Evolutionary conservation across 2,888 invertebrate genomes (phyloP), one percentile per base, ranked within the genome.

Genomic region (Morinoia aosen): DNA sequence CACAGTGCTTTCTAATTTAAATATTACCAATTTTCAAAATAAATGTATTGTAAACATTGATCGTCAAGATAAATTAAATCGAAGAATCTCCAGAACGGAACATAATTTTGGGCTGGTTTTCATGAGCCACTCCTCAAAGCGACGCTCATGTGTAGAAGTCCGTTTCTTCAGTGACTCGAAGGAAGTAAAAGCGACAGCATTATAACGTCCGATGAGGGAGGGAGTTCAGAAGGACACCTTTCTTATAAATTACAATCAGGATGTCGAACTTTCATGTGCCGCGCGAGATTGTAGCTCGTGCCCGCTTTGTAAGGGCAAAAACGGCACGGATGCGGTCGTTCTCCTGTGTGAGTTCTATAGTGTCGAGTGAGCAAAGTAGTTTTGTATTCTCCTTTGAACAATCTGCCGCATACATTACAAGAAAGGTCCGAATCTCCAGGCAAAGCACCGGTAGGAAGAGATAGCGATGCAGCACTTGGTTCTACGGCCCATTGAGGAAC

Each of bases 271-370:
- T 94, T 96, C 57, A 96, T 95, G 56, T 96, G 96, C 19, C 96
- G 95, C 61, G 96, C 95, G 61, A 96, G 95, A 57, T 96, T 96
- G 91, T 96, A 96, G 61, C 96, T 93, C 58, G 96, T 95, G 33
- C 96, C 96, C 25, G 96, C 96, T 64, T 95, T 95, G 95, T 96
- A 96, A 93, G 96, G 95, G 95, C 96, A 96, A 94, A 96, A 96
- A n/a, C 96, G 96, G 91, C 96, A 96, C 64, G 95, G 95, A 91
- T 96, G 96, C 5, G 96, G 96, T 88, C 95, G 96, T 95, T 96
- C 96, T 64, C 96, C 96, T 10, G 96, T 96, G 95, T 96, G 96
- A 76, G 96, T 96, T 95, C 96, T 93, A 95, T 96, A 93, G 96
- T 96, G 96, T 76, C 96, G 96, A 88, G 95, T 95, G 94, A 96